Evolutionary conservation across 1,140 invertebrate genomes (phyloP).

Genomic region (Drosophila rufa): DNA sequence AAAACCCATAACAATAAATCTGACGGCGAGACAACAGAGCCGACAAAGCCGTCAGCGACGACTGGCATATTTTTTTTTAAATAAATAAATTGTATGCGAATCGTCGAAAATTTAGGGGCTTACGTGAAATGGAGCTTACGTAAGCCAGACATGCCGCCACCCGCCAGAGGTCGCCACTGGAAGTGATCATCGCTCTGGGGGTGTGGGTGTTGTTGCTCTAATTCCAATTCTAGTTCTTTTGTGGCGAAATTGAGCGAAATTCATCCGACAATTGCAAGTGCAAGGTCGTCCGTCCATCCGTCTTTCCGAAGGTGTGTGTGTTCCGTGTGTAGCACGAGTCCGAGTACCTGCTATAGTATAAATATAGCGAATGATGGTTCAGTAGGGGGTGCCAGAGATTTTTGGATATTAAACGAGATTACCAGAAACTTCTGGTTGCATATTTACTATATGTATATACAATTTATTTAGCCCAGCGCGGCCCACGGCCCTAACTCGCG

Average conservation of each 20-base stretch:
- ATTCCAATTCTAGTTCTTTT: conserved; percentile 12
- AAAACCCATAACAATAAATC: conserved; percentile 54
- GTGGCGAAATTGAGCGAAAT: conserved; percentile 25
- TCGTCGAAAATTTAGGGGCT: conserved; percentile 29
- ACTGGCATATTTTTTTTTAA: conserved; percentile 31
- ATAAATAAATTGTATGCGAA: conserved; percentile 57
- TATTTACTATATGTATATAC: too few species aligned
- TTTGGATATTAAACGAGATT: conserved; percentile 4
- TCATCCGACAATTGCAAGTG: conserved; percentile 45
- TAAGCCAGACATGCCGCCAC: conserved; percentile 21
- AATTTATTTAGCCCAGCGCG: too few species aligned
- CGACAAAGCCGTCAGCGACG: conserved; percentile 4
- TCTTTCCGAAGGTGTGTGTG: conserved; percentile 6
- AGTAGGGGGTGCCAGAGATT: not conserved
- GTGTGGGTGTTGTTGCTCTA: conserved; percentile 1
- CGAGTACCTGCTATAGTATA: not conserved
- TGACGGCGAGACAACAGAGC: conserved; percentile 27
- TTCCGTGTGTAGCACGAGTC: not conserved
- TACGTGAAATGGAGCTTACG: conserved; percentile 36
- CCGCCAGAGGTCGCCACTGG: conserved; percentile 45
- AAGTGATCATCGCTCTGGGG: conserved; percentile 12
- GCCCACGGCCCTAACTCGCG: too few species aligned
- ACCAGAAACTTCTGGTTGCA: conserved; percentile 6
- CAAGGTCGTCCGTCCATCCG: conserved; percentile 24
- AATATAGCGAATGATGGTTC: not conserved